phyloP scores from a whole-genome alignment of 2,797 vertebrate species.

The Crenichthys baileyi region DNA sequence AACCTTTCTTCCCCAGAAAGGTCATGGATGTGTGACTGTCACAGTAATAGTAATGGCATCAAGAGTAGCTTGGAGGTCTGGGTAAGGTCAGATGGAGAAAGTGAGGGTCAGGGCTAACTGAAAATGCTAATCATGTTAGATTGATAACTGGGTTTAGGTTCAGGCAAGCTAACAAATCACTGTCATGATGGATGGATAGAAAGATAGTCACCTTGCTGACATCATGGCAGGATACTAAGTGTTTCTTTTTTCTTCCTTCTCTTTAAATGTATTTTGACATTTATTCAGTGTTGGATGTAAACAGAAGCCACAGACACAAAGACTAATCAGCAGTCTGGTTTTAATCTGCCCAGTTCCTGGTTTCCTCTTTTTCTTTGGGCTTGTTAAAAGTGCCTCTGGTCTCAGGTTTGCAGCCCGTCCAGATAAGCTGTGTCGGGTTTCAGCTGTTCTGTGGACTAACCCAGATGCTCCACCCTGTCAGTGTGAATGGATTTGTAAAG shows the following conservation, averaged over 20 bases:
- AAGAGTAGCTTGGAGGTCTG: not conserved
- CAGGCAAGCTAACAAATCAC: conserved; percentile 29
- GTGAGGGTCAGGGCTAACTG: conserved; percentile 1
- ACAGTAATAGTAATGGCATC: not conserved
- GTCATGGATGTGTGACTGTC: not conserved
- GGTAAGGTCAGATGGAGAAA: conserved; percentile 32
- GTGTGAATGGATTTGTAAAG: conserved; percentile 54
- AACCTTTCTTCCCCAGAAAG: not conserved
- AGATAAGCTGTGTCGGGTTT: conserved; percentile 69
- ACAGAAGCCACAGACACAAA: conserved; percentile 22
- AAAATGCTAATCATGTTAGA: conserved; percentile 36
- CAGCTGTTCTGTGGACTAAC: conserved; percentile 58
- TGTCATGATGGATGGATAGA: conserved; percentile 2
- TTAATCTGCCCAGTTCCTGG: conserved; percentile 38
- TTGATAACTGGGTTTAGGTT: conserved; percentile 30
- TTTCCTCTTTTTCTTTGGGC: conserved; percentile 30
- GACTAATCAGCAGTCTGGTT: conserved; percentile 33
- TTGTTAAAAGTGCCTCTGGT: conserved; percentile 48
- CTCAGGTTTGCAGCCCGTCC: conserved; percentile 62
- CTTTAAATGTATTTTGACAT: not conserved
- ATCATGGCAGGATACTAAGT: not conserved
- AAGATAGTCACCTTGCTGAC: not conserved
- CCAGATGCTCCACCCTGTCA: conserved; percentile 62
- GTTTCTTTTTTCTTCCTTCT: not conserved
- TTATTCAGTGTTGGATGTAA: not conserved